These are phyloP conservation scores for Sardina pilchardus DNA, from an alignment of 2,113 vertebrate genomes.

Conservation along the genomic window DNA sequence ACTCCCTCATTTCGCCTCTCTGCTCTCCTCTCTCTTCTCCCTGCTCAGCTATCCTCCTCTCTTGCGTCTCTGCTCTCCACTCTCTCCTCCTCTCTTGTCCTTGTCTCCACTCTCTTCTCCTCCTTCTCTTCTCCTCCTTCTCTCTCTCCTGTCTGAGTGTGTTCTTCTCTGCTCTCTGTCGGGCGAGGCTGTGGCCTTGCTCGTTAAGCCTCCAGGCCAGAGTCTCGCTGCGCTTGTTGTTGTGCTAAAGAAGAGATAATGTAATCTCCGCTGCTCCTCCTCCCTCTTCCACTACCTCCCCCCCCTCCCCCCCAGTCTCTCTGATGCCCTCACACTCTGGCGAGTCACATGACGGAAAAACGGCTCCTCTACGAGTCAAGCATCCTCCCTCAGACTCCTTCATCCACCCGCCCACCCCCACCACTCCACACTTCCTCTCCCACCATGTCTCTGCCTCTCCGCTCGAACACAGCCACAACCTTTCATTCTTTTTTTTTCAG, in stretches of 20 bases:
- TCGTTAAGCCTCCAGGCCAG: conserved; percentile 24
- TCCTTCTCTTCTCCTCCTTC: background rate
- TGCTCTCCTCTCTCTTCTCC: background rate
- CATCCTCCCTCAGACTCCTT: background rate
- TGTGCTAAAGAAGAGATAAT: conserved; percentile 44
- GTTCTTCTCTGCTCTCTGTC: background rate
- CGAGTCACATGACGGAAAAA: conserved; percentile 49
- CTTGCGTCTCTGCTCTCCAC: background rate
- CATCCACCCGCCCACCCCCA: background rate
- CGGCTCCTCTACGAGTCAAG: background rate
- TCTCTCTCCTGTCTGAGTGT: background rate
- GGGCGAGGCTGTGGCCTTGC: background rate
- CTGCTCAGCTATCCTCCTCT: background rate
- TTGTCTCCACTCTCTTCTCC: background rate
- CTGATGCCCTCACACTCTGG: conserved; percentile 41
- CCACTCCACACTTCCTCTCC: background rate
- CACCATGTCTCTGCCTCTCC: background rate
- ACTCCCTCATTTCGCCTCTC: conserved; percentile 33
- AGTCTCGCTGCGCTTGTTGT: conserved; percentile 39
- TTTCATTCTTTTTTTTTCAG: background rate
- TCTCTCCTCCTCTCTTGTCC: background rate
- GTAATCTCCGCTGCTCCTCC: conserved; percentile 41
- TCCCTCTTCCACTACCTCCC: conserved; percentile 6
- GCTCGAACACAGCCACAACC: too few species aligned
- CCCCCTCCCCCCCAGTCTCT: conserved; percentile 21